phyloP scores from a whole-genome alignment of 2,888 invertebrate species.

The Formica aserva region DNA sequence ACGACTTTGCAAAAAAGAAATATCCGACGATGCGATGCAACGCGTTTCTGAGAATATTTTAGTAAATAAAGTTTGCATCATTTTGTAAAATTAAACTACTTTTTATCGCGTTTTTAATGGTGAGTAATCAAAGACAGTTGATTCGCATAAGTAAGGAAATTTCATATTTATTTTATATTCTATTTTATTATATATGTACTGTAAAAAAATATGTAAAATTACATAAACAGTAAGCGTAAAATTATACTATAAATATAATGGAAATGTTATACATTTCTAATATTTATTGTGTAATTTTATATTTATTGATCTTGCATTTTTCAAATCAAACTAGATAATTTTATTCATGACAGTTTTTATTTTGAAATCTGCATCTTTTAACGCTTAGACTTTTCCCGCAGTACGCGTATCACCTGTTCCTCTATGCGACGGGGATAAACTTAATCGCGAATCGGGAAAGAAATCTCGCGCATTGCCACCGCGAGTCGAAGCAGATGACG shows the following conservation, averaged over 20 bases:
- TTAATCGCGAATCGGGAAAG: conserved; percentile 47
- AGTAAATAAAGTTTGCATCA: background rate
- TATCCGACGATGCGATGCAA: background rate
- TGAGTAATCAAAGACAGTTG: background rate
- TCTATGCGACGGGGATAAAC: conserved; percentile 45
- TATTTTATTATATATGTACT: background rate
- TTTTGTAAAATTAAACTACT: background rate
- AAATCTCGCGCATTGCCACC: conserved; percentile 53
- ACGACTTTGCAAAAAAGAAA: background rate
- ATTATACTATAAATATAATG: no score
- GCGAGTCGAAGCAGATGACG: conserved; percentile 49
- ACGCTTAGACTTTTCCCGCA: conserved; percentile 4
- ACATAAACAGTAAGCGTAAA: no score
- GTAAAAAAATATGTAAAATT: background rate
- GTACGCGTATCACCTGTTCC: conserved; percentile 52
- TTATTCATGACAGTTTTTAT: conserved; percentile 37
- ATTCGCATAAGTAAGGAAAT: background rate
- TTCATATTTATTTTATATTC: background rate
- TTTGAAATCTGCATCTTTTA: conserved; percentile 3
- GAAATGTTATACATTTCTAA: no score
- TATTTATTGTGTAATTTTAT: background rate
- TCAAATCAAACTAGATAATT: background rate
- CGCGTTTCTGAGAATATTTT: background rate
- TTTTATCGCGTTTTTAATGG: background rate
- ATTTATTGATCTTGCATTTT: background rate